Evolutionary conservation across 1,140 invertebrate genomes (phyloP).

Genomic region (Leptinotarsa lineolata): DNA sequence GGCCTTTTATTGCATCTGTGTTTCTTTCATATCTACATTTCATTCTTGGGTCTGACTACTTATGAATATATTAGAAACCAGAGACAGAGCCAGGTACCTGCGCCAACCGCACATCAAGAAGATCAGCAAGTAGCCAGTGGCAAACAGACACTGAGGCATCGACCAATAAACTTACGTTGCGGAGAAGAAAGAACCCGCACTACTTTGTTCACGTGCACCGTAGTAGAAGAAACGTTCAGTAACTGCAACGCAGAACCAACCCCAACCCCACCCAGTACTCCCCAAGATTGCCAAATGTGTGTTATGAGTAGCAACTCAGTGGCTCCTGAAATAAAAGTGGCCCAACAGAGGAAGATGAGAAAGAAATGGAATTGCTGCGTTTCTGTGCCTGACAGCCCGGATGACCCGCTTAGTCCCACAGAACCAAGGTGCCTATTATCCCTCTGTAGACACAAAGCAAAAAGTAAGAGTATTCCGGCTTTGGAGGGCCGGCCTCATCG

Average conservation of each 20-base stretch:
- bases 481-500: slow-evolving; percentile 46
- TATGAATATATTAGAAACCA: slow-evolving; percentile 84
- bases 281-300: slow-evolving; percentile 55
- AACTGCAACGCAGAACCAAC: slow-evolving; percentile 48
- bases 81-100: slow-evolving; percentile 50
- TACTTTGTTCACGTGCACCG: slow-evolving; percentile 54
- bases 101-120: neutral
- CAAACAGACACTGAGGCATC: slow-evolving; percentile 29
- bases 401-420: slow-evolving; percentile 53
- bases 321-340: slow-evolving; percentile 36
- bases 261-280: slow-evolving; percentile 53
- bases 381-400: slow-evolving; percentile 61
- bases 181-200: slow-evolving; percentile 51
- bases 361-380: slow-evolving; percentile 63
- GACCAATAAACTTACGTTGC: slow-evolving; percentile 53
- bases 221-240: slow-evolving; percentile 53
- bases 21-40: slow-evolving; percentile 88
- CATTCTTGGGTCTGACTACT: slow-evolving; percentile 81
- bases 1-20: slow-evolving; percentile 84
- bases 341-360: slow-evolving; percentile 42
- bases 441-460: slow-evolving; percentile 51
- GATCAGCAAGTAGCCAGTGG: slow-evolving; percentile 23
- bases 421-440: slow-evolving; percentile 52
- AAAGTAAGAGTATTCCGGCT: slow-evolving; percentile 43
- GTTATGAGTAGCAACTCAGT: slow-evolving; percentile 46